These are phyloP conservation scores for Orbicella faveolata DNA, from an alignment of 64 coral and sea anemone genomes.

Conservation along the genomic window DNA sequence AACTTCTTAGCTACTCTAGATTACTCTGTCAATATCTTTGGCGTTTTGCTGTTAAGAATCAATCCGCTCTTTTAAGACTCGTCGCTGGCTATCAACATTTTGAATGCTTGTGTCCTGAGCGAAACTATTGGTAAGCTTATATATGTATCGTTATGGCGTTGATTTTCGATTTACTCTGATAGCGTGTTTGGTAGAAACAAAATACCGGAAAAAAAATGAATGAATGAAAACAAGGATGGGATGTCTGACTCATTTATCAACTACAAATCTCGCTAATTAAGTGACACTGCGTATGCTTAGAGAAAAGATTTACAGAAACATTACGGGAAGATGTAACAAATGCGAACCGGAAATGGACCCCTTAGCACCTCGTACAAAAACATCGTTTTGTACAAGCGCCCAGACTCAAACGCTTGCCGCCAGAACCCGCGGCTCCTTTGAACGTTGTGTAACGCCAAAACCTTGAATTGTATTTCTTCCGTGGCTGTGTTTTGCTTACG, in stretches of 20 bases:
- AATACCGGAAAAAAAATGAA: neutral
- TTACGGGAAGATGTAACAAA: neutral
- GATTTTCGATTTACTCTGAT: neutral
- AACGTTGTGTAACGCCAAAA: neutral
- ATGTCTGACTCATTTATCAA: neutral
- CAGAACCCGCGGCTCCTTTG: constrained; percentile 37
- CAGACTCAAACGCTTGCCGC: constrained; percentile 39
- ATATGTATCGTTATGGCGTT: neutral
- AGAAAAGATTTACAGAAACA: neutral
- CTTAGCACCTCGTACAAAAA: constrained; percentile 22
- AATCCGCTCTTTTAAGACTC: no score
- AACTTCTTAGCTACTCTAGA: neutral
- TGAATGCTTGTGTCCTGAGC: neutral
- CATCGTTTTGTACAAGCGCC: constrained; percentile 23
- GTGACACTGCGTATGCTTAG: neutral
- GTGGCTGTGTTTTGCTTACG: constrained; percentile 12
- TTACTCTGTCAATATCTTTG: neutral
- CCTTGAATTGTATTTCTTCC: constrained; percentile 1
- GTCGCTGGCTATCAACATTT: neutral
- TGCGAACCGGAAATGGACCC: constrained; percentile 35
- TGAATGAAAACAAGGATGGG: neutral
- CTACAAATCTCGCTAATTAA: constrained; percentile 16
- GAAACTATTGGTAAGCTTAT: neutral
- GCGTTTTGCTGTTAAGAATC: no score
- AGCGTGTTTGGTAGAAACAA: neutral